Evolutionary conservation across 2,797 vertebrate genomes (phyloP), one percentile per base, ranked within the genome.

Genomic region (Poecilia velifera): DNA sequence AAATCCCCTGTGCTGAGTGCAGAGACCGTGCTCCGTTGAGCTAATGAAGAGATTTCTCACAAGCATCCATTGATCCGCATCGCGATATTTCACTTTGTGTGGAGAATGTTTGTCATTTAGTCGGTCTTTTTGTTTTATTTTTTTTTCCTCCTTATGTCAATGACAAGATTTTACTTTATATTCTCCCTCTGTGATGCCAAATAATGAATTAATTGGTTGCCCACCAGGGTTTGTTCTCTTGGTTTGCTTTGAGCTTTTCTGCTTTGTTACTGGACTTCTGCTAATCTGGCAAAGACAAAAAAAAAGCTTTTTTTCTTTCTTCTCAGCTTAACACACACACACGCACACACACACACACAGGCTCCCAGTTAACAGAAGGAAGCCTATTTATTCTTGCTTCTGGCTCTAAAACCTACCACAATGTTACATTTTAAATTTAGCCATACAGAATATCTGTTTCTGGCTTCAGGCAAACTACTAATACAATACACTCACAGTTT

Each of bases 11-110:
- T 34, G 76, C 86, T 81, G 87, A 89, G 85, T 82, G 76, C 76
- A 2, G 36, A 76, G 72, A 51, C 46, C 80, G 77, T 74, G 68
- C 82, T 90, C 86, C 84, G 87, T 91, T 88, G 88, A 86, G 81
- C 89, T 90, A 92, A 93, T 93, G 87, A 91, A 93, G 88, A 92
- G 73, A 82, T 91, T 79, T 81, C 79, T 85, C 75, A 73, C 75
- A 76, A 84, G 87, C 77, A 77, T 73, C 84, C 80, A 92, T 90
- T 91, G 90, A 92, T 92, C 91, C 81, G 79, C 72, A 41, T 28
- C 78, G 82, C 77, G 82, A 87, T 88, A 83, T 85, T 90, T 84
- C 71, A 78, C 72, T 1, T 28, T 70, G 71, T 59, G 81, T 78
- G 73, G 77, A 77, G 76, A 74, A 68, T 74, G 81, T 93, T 90